These are phyloP conservation scores for Cantharis rustica DNA, from an alignment of 2,888 invertebrate genomes.

Conservation along the genomic window DNA sequence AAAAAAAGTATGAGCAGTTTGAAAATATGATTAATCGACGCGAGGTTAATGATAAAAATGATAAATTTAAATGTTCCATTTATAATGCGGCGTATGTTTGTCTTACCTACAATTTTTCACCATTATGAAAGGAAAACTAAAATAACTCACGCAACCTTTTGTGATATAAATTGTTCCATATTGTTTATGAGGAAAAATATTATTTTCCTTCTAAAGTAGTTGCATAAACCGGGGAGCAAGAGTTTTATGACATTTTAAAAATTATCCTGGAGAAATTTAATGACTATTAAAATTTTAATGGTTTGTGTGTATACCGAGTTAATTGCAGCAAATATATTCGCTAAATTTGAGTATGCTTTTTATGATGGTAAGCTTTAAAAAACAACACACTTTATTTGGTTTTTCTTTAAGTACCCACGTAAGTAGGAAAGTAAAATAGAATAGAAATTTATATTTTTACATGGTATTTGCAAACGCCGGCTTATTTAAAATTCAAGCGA, in stretches of 20 bases:
- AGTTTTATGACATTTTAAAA: not conserved
- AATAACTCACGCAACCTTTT: not conserved
- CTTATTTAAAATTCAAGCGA: slow-evolving; percentile 17
- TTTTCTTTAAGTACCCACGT: not conserved
- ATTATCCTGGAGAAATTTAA: not conserved
- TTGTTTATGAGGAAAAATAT: not conserved
- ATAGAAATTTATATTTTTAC: not conserved
- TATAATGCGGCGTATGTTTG: not conserved
- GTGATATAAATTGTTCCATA: not conserved
- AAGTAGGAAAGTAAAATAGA: not conserved
- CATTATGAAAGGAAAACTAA: not conserved
- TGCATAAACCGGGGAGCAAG: not conserved
- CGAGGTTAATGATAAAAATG: not conserved
- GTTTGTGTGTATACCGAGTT: not conserved
- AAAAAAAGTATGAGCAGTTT: not conserved
- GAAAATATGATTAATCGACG: not conserved
- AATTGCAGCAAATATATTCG: not conserved
- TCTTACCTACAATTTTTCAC: not conserved
- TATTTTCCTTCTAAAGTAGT: not conserved
- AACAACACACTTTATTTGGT: not conserved
- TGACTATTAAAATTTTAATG: not conserved
- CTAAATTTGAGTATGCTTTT: not conserved
- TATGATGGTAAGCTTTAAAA: not conserved
- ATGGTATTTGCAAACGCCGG: not conserved
- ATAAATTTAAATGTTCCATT: not conserved